Evolutionary conservation across 2,797 vertebrate genomes (phyloP).

Genomic region (Ctenochaetus hawaiiensis): DNA sequence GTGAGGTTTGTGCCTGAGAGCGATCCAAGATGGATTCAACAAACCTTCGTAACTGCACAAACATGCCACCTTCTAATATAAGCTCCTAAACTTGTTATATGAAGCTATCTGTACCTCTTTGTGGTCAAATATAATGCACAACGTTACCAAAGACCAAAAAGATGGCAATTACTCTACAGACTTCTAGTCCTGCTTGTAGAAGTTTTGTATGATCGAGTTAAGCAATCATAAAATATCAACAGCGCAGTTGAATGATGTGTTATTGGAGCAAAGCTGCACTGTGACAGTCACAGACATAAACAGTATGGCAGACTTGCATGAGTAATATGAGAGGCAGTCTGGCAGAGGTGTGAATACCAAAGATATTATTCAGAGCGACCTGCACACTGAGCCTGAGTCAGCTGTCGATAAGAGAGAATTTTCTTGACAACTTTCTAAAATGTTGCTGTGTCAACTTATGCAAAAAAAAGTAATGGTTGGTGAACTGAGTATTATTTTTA

Average conservation of each 20-base stretch:
- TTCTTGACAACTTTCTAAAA: too few relatives aligned
- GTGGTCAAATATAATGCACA: too few relatives aligned
- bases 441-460: too few relatives aligned
- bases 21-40: neutral
- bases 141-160: neutral
- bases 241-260: neutral
- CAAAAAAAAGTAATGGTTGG: too few relatives aligned
- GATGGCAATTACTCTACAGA: neutral
- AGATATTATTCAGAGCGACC: neutral
- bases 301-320: too few relatives aligned
- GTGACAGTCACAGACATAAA: neutral
- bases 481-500: conserved; percentile 2
- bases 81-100: neutral
- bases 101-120: neutral
- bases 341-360: neutral
- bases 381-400: too few relatives aligned
- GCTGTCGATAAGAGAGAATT: neutral
- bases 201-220: too few relatives aligned
- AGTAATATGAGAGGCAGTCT: too few relatives aligned
- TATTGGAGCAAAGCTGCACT: neutral
- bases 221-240: neutral
- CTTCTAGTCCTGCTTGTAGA: neutral
- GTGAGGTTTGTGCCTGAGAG: too few relatives aligned
- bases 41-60: neutral
- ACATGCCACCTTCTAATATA: neutral